Evolutionary conservation across 1,140 invertebrate genomes (phyloP).

Genomic region (Drosophila saltans): DNA sequence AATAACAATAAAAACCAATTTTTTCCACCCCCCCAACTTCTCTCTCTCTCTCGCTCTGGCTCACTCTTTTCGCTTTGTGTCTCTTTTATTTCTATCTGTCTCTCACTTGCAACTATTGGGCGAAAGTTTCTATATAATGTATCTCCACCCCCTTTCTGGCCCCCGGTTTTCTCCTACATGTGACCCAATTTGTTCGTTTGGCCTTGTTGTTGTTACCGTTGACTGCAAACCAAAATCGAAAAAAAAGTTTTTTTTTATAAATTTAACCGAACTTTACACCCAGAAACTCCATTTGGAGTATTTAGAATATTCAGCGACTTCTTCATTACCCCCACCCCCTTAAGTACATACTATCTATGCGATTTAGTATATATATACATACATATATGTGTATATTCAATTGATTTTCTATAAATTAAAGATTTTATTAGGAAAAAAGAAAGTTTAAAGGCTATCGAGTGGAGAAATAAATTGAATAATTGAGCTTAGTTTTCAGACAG

Average conservation of each 20-base stretch:
- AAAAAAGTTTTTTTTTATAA: background rate
- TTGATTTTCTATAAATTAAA: too few relatives aligned
- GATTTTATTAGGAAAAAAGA: too few relatives aligned
- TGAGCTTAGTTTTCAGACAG: background rate
- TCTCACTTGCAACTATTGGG: constrained; percentile 16
- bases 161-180: background rate
- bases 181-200: constrained; percentile 57
- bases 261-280: too few relatives aligned
- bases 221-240: constrained; percentile 23
- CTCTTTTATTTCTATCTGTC: background rate
- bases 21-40: constrained; percentile 59
- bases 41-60: background rate
- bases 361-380: too few relatives aligned
- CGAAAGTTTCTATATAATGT: constrained; percentile 42
- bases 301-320: too few relatives aligned
- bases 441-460: too few relatives aligned
- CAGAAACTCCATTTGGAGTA: too few relatives aligned
- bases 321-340: too few relatives aligned
- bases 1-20: constrained; percentile 79
- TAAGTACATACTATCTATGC: too few relatives aligned
- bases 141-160: too few relatives aligned
- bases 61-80: background rate
- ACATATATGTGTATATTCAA: too few relatives aligned
- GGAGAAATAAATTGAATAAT: too few relatives aligned
- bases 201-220: constrained; percentile 45